These are phyloP conservation scores for Zootermopsis nevadensis DNA, from an alignment of 2,888 invertebrate species.

Conservation along the genomic window DNA sequence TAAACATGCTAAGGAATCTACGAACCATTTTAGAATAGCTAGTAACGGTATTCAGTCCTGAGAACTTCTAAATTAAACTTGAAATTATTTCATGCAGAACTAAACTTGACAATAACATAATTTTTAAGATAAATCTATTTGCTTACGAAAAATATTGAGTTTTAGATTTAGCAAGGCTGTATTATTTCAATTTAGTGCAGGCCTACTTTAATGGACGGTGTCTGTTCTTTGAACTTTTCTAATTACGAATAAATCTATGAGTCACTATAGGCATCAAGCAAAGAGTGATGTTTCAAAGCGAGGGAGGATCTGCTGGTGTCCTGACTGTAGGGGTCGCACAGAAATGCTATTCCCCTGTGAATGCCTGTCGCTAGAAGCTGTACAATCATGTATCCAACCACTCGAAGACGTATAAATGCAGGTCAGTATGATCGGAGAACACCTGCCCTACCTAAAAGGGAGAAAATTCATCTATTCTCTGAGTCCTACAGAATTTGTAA, in stretches of 20 bases:
- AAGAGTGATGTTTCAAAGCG: not conserved
- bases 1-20: no score
- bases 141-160: no score
- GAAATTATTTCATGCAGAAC: no score
- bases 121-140: no score
- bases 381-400: not conserved
- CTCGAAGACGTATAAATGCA: not conserved
- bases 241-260: not conserved
- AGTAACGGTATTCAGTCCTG: no score
- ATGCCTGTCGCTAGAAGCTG: not conserved
- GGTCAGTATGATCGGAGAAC: not conserved
- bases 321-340: not conserved
- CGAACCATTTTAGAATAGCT: no score
- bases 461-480: slow-evolving; percentile 1
- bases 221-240: not conserved
- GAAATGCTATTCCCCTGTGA: slow-evolving; percentile 16
- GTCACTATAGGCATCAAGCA: not conserved
- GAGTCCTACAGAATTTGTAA: not conserved
- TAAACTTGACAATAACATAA: no score
- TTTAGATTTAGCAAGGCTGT: not conserved
- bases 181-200: not conserved
- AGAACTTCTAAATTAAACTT: no score
- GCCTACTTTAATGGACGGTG: not conserved
- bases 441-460: slow-evolving; percentile 1
- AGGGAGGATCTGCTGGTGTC: slow-evolving; percentile 4